Evolutionary conservation across 2,113 vertebrate genomes (phyloP).

Genomic region (Castor canadensis): DNA sequence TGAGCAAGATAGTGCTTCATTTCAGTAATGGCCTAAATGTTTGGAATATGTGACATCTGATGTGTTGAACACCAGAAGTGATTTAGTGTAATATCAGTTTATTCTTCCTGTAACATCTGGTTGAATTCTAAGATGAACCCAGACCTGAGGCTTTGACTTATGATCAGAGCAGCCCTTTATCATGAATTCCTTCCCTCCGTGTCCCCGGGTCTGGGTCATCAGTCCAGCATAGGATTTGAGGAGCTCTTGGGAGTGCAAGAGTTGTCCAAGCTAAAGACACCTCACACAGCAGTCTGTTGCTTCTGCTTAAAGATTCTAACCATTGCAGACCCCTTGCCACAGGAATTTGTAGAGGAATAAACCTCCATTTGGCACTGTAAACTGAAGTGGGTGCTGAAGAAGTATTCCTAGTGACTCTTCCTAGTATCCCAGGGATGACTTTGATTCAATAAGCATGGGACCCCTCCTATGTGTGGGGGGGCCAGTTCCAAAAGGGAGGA

Average conservation of each 20-base stretch:
- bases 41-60: neutral
- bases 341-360: neutral
- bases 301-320: neutral
- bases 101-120: neutral
- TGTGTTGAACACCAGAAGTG: too few relatives aligned
- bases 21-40: neutral
- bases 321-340: neutral
- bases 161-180: neutral
- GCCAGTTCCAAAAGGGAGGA: neutral
- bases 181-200: accelerated
- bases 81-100: accelerated
- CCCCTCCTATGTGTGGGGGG: accelerated
- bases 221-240: neutral
- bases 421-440: accelerated
- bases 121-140: neutral
- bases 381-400: neutral
- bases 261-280: neutral
- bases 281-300: neutral
- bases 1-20: neutral
- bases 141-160: neutral
- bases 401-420: accelerated
- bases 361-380: accelerated
- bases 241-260: neutral
- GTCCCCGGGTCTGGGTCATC: neutral
- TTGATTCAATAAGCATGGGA: neutral